These are phyloP conservation scores for Himalopsyche kuldschensis DNA, from an alignment of 2,888 invertebrate genomes.

Conservation along the genomic window DNA sequence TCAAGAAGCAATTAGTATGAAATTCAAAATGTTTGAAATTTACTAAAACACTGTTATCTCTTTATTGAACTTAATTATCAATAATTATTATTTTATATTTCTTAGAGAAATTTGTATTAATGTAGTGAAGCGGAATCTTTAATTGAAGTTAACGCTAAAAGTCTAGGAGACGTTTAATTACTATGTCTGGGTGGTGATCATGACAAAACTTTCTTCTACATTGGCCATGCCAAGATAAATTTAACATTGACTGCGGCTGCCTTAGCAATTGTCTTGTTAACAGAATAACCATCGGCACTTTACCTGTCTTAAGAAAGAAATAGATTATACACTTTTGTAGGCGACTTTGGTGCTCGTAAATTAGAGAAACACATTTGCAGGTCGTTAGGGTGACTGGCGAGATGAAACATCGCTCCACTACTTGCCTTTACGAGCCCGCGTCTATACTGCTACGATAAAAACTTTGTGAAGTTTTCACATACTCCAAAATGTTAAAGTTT, in stretches of 20 bases:
- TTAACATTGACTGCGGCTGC: not conserved
- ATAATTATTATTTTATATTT: no score
- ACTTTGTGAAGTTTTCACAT: conserved; percentile 20
- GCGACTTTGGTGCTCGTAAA: conserved; percentile 33
- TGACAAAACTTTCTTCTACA: not conserved
- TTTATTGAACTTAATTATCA: no score
- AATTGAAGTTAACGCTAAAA: no score
- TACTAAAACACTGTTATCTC: no score
- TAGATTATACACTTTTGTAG: conserved; percentile 28
- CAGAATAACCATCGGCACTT: conserved; percentile 19
- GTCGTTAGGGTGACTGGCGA: conserved; percentile 33
- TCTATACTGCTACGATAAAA: conserved; percentile 27
- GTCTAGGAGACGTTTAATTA: no score
- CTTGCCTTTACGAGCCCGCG: conserved; percentile 3
- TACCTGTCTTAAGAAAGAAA: conserved; percentile 33
- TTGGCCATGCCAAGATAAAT: not conserved
- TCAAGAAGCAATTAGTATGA: no score
- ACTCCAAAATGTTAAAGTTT: not conserved
- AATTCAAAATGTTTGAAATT: no score
- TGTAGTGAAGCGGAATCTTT: no score
- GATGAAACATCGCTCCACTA: conserved; percentile 31
- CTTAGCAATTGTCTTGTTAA: conserved; percentile 3
- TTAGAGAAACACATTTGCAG: conserved; percentile 37
- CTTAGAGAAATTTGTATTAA: no score
- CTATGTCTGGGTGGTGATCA: no score